phyloP scores from a whole-genome alignment of 1,140 invertebrate genomes.

The Tetraneura akinire region DNA sequence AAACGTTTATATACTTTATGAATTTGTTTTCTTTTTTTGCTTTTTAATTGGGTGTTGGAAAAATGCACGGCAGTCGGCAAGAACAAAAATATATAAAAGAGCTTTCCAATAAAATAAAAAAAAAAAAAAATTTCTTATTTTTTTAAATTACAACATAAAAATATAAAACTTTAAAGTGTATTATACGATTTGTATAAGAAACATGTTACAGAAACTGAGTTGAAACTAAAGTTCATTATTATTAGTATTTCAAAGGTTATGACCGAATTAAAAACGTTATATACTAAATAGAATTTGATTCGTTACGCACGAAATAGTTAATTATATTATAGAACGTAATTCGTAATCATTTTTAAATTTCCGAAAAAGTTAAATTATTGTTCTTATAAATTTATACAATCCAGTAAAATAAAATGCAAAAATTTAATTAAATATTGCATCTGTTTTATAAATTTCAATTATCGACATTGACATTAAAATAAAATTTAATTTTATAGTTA shows the following conservation, averaged over 20 bases:
- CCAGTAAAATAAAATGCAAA: no score
- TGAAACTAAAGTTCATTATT: neutral
- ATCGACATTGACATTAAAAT: no score
- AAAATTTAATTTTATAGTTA: no score
- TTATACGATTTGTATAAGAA: neutral
- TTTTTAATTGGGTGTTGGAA: neutral
- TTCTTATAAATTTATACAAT: no score
- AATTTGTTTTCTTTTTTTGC: neutral
- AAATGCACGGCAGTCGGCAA: neutral
- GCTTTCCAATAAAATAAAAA: neutral
- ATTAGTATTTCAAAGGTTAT: conserved; percentile 14
- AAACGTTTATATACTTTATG: conserved; percentile 1
- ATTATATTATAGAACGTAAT: no score
- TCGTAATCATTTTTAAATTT: no score
- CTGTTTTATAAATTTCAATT: no score
- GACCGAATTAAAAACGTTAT: conserved; percentile 2
- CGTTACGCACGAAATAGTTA: no score
- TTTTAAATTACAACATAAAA: conserved; percentile 18
- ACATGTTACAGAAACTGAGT: neutral
- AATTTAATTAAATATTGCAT: no score
- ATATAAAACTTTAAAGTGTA: conserved; percentile 17
- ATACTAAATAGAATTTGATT: no score
- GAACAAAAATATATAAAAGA: neutral
- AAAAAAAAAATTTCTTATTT: conserved; percentile 19
- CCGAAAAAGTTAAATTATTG: no score